Evolutionary conservation across 2,888 invertebrate genomes (phyloP), one percentile per base, ranked within the genome.

Genomic region (Agriopis leucophaearia): DNA sequence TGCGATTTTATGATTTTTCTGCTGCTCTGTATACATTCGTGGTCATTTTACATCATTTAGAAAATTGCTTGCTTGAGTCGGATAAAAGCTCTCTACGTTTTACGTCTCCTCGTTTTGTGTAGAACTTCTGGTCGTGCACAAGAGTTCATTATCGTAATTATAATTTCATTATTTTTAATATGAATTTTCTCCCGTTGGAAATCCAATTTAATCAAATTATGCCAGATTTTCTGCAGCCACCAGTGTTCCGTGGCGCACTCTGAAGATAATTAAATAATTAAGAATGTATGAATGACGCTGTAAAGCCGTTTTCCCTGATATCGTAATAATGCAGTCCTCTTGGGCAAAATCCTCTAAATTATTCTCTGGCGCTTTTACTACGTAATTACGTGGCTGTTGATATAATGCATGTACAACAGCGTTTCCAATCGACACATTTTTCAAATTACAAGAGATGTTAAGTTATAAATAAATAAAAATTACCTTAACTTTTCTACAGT

Each of bases 1-100:
- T 94, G 93, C 92, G 91, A 87, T 93, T 94, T 94, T 93, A 94
- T 92, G 92, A 93, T 94, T 93, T 93, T 94, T 93, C 91, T 92
- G 90, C 91, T 88, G 88, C 88, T 89, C 85, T 88, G 89, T 92
- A 85, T 84, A 92, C 88, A 91, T 90, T 89, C 84, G 91, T 87
- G 93, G 92, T 90, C 85, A 90, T 93, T 92, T 90, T 89, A 89
- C 84, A 88, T 84, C 87, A 85, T 85, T 88, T 87, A 89, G 88
- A 86, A 88, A 89, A 90, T 89, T 88, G 84, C 85, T 87, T 87
- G 87, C 87, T 86, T 88, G 86, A 82, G 81, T 75, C 76, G 79
- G 80, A 81, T 84, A 80, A 87, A 85, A 82, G 83, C 83, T 82
- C 81, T 77, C 40, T 45, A 81, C 78, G 78, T 75, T 76, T 74